Conservation (phyloP, 2,113 vertebrate species). For the Eptesicus fuscus region DNA sequence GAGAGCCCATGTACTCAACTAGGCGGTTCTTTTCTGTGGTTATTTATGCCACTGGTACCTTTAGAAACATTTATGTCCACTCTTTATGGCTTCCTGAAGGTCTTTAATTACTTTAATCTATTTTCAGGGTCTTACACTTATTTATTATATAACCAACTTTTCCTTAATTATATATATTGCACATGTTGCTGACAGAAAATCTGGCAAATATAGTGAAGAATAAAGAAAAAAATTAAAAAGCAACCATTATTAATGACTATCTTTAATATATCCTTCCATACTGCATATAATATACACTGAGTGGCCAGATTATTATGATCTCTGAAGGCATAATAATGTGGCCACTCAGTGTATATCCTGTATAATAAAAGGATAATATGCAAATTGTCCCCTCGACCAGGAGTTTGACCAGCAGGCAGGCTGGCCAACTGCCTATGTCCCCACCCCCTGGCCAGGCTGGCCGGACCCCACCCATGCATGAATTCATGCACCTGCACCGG, state of each 20-base stretch:
- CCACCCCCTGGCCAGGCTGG: no score
- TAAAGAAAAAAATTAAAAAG: not conserved
- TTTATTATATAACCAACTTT: conserved; percentile 1
- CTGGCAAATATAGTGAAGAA: not conserved
- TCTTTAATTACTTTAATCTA: not conserved
- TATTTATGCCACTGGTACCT: not conserved
- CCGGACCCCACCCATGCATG: no score
- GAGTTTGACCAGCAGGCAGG: no score
- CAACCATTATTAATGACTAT: not conserved
- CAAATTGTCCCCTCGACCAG: no score
- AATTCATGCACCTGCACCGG: no score
- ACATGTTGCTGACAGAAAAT: not conserved
- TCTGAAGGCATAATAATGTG: no score
- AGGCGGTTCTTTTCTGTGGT: not conserved
- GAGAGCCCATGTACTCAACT: not conserved
- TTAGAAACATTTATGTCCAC: not conserved
- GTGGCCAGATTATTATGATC: no score
- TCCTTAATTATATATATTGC: not conserved
- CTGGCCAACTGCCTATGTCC: no score
- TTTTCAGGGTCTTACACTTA: not conserved
- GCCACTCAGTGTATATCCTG: no score
- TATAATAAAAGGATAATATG: no score
- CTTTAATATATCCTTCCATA: no score
- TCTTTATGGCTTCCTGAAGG: not conserved
- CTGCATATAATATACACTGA: no score